Conservation (phyloP, 2,888 invertebrate genomes). For the Crioceris asparagi region DNA sequence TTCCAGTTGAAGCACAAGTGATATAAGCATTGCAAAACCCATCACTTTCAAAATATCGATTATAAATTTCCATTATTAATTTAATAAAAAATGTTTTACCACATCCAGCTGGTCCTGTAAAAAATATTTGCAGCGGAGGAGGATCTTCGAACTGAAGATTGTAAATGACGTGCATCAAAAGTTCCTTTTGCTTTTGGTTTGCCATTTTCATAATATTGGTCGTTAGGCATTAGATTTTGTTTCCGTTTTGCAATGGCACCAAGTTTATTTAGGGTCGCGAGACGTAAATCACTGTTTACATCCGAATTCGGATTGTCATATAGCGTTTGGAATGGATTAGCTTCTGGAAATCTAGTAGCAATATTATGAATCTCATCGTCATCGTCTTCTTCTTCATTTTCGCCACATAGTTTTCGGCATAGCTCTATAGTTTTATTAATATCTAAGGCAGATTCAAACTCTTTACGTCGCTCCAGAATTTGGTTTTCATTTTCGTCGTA, state of each 20-base stretch:
- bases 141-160: conserved; percentile 4
- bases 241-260: neutral
- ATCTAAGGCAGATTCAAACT: conserved; percentile 29
- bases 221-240: neutral
- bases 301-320: neutral
- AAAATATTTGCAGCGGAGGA: neutral
- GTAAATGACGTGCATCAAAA: neutral
- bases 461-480: conserved; percentile 23
- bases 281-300: neutral
- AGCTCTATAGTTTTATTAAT: conserved; percentile 28
- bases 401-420: conserved; percentile 29
- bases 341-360: neutral
- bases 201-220: neutral
- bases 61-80: conserved; percentile 35
- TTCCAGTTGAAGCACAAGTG: conserved; percentile 31
- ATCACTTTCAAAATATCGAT: conserved; percentile 29
- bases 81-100: conserved; percentile 14
- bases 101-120: too few relatives aligned
- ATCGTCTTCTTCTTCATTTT: conserved; percentile 1
- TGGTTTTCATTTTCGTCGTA: conserved; percentile 26
- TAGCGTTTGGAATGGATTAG: neutral
- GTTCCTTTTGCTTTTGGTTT: neutral
- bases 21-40: conserved; percentile 29
- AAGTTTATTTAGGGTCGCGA: neutral
- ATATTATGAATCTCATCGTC: neutral